These are phyloP conservation scores for Leucophenga montana DNA, from an alignment of 2,888 invertebrate species.

Conservation along the genomic window DNA sequence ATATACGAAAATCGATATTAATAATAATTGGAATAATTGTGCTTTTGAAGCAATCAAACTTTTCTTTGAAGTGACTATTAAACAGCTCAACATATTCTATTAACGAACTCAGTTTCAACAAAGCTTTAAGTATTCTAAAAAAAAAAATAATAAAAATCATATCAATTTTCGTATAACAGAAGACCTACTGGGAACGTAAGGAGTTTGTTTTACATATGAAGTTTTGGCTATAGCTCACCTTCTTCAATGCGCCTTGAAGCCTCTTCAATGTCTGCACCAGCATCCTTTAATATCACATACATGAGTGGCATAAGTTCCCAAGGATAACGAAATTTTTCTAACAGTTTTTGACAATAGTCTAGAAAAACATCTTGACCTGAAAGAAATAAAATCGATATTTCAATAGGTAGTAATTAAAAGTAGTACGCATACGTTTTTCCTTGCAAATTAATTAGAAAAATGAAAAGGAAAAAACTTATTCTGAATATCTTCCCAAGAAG, in stretches of 20 bases:
- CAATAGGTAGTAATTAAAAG: too few species aligned
- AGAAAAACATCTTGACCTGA: conserved; percentile 77
- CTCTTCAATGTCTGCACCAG: conserved; percentile 82
- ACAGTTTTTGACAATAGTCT: conserved; percentile 83
- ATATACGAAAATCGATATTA: too few species aligned
- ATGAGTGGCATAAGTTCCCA: conserved; percentile 87
- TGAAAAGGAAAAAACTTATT: too few species aligned
- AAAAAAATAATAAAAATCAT: conserved; percentile 21
- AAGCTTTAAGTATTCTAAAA: background rate
- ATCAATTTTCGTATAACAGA: too few species aligned
- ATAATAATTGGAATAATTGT: too few species aligned
- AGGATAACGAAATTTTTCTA: conserved; percentile 84
- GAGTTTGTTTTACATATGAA: conserved; percentile 6
- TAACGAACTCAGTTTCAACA: too few species aligned
- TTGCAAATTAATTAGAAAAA: too few species aligned
- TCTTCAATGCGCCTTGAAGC: conserved; percentile 84
- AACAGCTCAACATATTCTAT: background rate
- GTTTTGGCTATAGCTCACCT: conserved; percentile 75
- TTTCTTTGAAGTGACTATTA: background rate
- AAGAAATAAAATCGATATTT: conserved; percentile 37
- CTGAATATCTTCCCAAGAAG: too few species aligned
- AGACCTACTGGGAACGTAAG: too few species aligned
- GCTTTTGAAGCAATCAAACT: too few species aligned
- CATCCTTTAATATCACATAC: conserved; percentile 85
- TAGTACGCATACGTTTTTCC: too few species aligned